Conservation (phyloP, 2,113 vertebrate genomes). For the Microtus montanus region DNA sequence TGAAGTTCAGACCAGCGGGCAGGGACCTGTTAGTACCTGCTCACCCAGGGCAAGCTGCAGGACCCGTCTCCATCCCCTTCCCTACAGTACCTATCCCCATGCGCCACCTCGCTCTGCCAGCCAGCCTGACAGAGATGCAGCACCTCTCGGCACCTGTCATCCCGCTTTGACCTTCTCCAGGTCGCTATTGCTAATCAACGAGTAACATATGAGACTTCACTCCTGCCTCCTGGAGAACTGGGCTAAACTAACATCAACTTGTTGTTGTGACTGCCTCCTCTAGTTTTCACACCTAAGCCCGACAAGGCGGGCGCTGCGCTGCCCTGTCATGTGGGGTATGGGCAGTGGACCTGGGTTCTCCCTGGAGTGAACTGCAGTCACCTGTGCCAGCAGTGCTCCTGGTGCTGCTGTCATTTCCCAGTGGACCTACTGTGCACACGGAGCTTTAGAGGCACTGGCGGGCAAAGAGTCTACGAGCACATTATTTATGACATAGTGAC, state of each 20-base stretch:
- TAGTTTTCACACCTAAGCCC: not conserved
- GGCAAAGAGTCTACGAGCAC: not conserved
- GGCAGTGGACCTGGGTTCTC: not conserved
- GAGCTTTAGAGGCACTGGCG: not conserved
- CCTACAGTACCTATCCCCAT: not conserved
- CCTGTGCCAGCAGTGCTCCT: no score
- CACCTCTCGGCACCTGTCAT: rapidly evolving
- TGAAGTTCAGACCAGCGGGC: not conserved
- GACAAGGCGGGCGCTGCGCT: not conserved
- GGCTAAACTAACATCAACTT: not conserved
- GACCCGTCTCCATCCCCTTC: not conserved
- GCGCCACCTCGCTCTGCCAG: not conserved
- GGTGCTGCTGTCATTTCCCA: not conserved
- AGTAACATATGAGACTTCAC: not conserved
- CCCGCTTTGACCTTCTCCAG: no score
- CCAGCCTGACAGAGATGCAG: no score
- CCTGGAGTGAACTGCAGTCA: not conserved
- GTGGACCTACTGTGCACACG: rapidly evolving
- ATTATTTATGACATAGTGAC: not conserved
- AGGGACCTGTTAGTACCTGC: no score
- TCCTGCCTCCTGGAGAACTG: not conserved
- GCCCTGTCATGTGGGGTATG: no score
- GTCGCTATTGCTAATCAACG: not conserved
- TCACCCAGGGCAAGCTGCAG: no score
- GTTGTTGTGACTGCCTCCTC: not conserved